Percentiles rank a stretch among this genome's conserved stretches.
Evolutionary conservation across 2,797 vertebrate species (phyloP).

Genomic region (Liparis tanakae): DNA sequence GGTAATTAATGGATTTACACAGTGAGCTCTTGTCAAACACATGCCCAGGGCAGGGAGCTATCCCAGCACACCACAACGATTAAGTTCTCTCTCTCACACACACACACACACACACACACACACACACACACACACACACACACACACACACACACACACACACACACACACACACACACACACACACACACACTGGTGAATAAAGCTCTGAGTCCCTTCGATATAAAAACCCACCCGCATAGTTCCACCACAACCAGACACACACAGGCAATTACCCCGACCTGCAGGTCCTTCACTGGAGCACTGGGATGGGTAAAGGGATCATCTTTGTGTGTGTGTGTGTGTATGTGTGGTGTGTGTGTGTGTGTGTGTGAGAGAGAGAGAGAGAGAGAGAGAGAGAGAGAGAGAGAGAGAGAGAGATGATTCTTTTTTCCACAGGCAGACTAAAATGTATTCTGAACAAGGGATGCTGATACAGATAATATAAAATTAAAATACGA

Average conservation of each 20-base stretch:
- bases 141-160: slow-evolving; percentile 20
- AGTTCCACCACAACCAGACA: slow-evolving; percentile 14
- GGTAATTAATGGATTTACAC: slow-evolving; percentile 80
- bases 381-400: no score
- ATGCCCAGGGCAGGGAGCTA: slow-evolving; percentile 68
- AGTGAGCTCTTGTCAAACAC: slow-evolving; percentile 78
- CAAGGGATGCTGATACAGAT: no score
- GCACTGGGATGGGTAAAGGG: slow-evolving; percentile 4
- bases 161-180: slow-evolving; percentile 30
- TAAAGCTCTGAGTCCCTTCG: slow-evolving; percentile 27
- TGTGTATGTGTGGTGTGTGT: slow-evolving; percentile 3
- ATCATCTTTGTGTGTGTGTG: background rate
- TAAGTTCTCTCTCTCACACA: slow-evolving; percentile 57
- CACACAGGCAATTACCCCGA: slow-evolving; percentile 37
- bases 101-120: slow-evolving; percentile 30
- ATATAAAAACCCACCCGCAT: slow-evolving; percentile 47
- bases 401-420: background rate
- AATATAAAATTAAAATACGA: no score
- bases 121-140: slow-evolving; percentile 14
- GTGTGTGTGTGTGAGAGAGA: background rate
- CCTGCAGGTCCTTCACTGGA: slow-evolving; percentile 8
- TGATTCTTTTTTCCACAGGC: no score
- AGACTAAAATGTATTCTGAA: no score
- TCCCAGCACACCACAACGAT: slow-evolving; percentile 65
- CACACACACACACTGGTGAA: slow-evolving; percentile 4